Evolutionary conservation across 2,113 vertebrate species (phyloP).

Genomic region (Nicator chloris): DNA sequence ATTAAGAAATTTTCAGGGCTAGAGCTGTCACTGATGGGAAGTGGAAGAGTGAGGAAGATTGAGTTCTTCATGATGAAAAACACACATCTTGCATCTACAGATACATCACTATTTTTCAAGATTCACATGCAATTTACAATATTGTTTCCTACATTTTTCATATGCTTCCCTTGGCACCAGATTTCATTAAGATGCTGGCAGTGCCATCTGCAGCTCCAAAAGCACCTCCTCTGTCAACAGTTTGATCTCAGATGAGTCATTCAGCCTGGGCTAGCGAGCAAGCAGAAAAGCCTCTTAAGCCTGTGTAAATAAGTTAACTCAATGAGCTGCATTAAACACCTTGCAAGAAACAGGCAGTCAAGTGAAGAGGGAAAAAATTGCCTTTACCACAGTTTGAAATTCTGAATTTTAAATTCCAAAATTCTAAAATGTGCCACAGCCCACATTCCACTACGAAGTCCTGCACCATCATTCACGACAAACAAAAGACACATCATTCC

Average conservation of each 20-base stretch:
- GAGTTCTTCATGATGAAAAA: not conserved
- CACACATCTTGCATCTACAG: not conserved
- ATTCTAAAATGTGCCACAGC: not conserved
- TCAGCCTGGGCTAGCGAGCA: not conserved
- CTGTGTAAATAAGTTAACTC: not conserved
- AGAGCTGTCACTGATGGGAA: not conserved
- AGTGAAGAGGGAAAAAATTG: not conserved
- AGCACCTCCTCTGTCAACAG: slow-evolving; percentile 37
- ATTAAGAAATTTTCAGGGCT: not conserved
- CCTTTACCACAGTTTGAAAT: not conserved
- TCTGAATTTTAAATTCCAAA: not conserved
- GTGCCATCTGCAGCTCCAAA: slow-evolving; percentile 40
- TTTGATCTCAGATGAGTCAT: slow-evolving; percentile 47
- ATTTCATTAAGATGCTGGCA: slow-evolving; percentile 45
- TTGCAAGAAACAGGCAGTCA: not conserved
- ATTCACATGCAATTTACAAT: not conserved
- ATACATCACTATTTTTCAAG: not conserved
- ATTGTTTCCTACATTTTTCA: slow-evolving; percentile 37
- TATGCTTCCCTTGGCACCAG: slow-evolving; percentile 7
- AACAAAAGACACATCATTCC: not conserved
- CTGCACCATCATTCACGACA: not conserved
- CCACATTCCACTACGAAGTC: not conserved
- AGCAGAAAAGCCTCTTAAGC: slow-evolving; percentile 29
- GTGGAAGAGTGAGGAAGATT: not conserved
- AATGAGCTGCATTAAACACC: not conserved